Evolutionary conservation across 2,113 vertebrate genomes (phyloP).

Genomic region (Ictalurus furcatus): DNA sequence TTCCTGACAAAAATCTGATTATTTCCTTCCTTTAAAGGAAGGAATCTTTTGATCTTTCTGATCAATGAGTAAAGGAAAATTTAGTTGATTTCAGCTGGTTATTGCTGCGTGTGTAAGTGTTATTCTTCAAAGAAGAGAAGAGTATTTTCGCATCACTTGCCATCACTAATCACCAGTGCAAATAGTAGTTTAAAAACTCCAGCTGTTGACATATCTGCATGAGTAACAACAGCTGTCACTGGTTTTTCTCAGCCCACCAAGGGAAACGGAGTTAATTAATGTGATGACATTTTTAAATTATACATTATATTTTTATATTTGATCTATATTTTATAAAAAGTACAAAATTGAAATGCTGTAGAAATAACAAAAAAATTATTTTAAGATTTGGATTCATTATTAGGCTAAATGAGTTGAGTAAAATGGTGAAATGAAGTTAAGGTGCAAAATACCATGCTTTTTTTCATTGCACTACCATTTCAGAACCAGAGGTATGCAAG

Average conservation of each 20-base stretch:
- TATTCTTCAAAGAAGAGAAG: not conserved
- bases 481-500: not conserved
- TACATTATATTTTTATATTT: not conserved
- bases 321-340: not conserved
- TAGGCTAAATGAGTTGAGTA: not conserved
- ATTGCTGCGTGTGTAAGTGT: not conserved
- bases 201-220: conserved; percentile 35
- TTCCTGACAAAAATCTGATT: not conserved
- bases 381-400: not conserved
- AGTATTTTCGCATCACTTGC: not conserved
- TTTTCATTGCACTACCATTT: not conserved
- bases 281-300: not conserved
- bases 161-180: conserved; percentile 27
- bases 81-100: not conserved
- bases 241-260: conserved; percentile 13
- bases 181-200: conserved; percentile 12
- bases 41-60: not conserved
- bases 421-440: not conserved
- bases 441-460: not conserved
- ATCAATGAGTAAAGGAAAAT: not conserved
- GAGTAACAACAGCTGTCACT: conserved; percentile 13
- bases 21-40: not conserved
- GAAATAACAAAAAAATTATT: not conserved
- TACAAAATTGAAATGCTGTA: not conserved
- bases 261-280: not conserved